phyloP scores from a whole-genome alignment of 2,113 vertebrate genomes.

The Eudyptes chrysolophus region DNA sequence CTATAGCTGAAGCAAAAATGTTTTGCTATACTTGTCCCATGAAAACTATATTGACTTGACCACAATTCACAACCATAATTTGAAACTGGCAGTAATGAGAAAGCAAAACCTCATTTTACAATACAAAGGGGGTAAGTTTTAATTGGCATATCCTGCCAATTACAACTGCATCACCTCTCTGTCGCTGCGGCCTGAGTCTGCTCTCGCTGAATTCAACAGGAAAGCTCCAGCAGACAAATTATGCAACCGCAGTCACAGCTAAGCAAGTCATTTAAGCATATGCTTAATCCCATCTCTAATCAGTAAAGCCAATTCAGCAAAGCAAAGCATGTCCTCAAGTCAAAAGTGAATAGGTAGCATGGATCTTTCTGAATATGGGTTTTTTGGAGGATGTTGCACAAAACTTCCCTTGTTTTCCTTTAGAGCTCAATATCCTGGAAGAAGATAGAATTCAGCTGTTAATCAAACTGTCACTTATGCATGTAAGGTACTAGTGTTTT shows the following conservation, averaged over 20 bases:
- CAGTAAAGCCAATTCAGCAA: slow-evolving; percentile 23
- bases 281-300: neutral
- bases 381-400: neutral
- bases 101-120: neutral
- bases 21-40: neutral
- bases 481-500: neutral
- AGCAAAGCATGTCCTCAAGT: neutral
- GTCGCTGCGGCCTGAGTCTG: neutral
- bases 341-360: neutral
- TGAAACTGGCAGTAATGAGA: neutral
- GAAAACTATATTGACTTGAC: neutral
- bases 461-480: neutral
- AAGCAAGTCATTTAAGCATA: neutral
- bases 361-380: neutral
- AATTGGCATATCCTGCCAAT: neutral
- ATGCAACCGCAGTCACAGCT: slow-evolving; percentile 1
- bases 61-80: neutral
- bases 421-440: neutral
- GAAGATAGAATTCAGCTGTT: neutral
- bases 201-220: neutral
- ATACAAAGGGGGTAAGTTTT: neutral
- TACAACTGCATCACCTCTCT: neutral
- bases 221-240: neutral
- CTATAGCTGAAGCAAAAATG: neutral
- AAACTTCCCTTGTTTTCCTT: neutral